phyloP scores from a whole-genome alignment of 2,888 invertebrate genomes.

The Leptinotarsa tumamoca region DNA sequence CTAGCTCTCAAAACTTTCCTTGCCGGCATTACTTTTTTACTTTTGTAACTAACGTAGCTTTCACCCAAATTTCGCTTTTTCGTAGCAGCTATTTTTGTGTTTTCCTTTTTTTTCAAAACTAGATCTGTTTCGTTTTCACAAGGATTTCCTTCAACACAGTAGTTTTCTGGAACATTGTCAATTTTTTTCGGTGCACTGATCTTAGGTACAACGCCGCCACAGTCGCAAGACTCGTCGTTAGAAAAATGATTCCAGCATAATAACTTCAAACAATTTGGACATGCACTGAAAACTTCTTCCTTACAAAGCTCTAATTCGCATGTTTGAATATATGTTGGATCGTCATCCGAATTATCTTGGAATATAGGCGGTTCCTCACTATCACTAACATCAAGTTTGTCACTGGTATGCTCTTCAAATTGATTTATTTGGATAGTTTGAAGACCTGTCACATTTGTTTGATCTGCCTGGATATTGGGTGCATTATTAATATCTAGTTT shows the following conservation, averaged over 20 bases:
- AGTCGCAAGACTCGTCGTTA: constrained; percentile 1
- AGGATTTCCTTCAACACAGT: background rate
- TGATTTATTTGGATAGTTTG: background rate
- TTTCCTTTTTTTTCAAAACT: background rate
- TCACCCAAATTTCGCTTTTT: background rate
- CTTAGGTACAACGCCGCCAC: background rate
- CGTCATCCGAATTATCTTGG: background rate
- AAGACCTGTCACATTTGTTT: constrained; percentile 1
- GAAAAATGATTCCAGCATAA: background rate
- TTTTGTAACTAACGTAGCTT: background rate
- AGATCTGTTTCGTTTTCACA: background rate
- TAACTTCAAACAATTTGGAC: background rate
- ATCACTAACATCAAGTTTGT: background rate
- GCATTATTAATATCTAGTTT: background rate
- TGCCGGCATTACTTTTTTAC: background rate
- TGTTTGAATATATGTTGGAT: background rate
- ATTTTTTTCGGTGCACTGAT: background rate
- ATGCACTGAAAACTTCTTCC: background rate
- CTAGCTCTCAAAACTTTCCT: background rate
- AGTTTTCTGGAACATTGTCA: background rate
- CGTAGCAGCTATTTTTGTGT: background rate
- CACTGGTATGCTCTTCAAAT: background rate
- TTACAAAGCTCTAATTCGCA: background rate
- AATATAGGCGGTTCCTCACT: background rate
- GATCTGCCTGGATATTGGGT: background rate